Conservation (phyloP, 2,888 invertebrate genomes). For the Gryllus longicercus region DNA sequence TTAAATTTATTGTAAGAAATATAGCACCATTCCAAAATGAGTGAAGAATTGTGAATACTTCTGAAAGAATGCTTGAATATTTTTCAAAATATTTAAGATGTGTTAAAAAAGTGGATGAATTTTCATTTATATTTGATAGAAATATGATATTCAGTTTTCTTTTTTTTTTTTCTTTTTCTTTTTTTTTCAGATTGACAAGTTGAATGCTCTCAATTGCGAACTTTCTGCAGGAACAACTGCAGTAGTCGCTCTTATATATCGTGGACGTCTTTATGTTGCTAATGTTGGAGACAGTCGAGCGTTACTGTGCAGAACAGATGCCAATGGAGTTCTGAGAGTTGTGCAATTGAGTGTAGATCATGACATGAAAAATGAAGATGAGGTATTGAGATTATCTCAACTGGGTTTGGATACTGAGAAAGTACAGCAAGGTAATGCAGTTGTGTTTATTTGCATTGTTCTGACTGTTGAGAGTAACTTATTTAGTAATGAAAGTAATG, state of each 20-base stretch:
- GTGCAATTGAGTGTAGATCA: constrained; percentile 82
- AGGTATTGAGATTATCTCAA: constrained; percentile 70
- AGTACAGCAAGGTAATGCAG: constrained; percentile 58
- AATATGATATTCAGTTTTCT: too few relatives aligned
- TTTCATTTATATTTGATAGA: too few relatives aligned
- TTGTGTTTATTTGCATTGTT: neutral
- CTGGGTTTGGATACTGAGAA: constrained; percentile 70
- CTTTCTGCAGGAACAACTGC: constrained; percentile 80
- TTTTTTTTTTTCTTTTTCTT: neutral
- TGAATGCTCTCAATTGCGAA: constrained; percentile 72
- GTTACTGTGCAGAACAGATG: constrained; percentile 73
- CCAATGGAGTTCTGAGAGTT: constrained; percentile 71
- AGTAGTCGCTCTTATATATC: constrained; percentile 73
- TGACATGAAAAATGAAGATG: constrained; percentile 79
- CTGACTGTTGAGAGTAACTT: neutral
- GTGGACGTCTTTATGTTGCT: constrained; percentile 76
- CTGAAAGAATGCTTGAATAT: too few relatives aligned
- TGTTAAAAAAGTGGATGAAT: too few relatives aligned
- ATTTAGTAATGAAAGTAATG: neutral
- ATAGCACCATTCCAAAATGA: too few relatives aligned
- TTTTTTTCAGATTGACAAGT: constrained; percentile 53
- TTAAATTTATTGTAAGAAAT: too few relatives aligned
- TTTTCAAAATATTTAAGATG: too few relatives aligned
- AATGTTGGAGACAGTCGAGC: constrained; percentile 84
- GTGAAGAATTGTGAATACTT: too few relatives aligned